Evolutionary conservation across 1,140 invertebrate species (phyloP), one percentile per base, ranked within the genome.

Genomic region (Saccostrea echinata): DNA sequence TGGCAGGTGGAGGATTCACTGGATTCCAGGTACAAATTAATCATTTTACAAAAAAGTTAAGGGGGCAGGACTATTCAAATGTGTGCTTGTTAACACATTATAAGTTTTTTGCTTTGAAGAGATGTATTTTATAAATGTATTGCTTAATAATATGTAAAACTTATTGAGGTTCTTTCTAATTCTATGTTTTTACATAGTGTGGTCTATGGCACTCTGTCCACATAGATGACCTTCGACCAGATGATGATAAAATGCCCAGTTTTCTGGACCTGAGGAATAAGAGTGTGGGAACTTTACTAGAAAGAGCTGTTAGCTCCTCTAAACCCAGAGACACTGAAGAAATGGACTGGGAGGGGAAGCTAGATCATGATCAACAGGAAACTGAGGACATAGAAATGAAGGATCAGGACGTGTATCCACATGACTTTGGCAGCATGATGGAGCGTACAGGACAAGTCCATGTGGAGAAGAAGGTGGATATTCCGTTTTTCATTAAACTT

Each of bases 151-250:
- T n/a, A n/a, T n/a, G n/a, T n/a, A n/a, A n/a, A n/a, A n/a, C n/a
- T n/a, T n/a, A n/a, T n/a, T n/a, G n/a, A n/a, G n/a, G n/a, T n/a
- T n/a, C 6, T 6, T 43, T 43, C 6, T 43, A 6, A 43, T 43
- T 43, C 8, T 13, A 33, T 71, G 0, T 68, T 13, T 9, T 27
- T 33, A 84, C 88, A 30, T 27, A 93, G 92, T 92, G 91, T 89
- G 93, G 93, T 18, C 88, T 88, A 71, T 94, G 94, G 94, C 91
- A 93, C 51, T 94, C 91, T 43, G 90, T 92, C 3, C 94, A 94
- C 86, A 93, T 94, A n/a, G 94, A 94, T 91, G 93, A 94, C 51
- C 84, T 94, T 13, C 85, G 88, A 16, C 89, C 91, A 12, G 55
- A 86, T 27, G 76, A 84, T 33, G 80, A 89, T n/a, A 55, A 84